Evolutionary conservation across 2,888 invertebrate genomes (phyloP), one percentile per base, ranked within the genome.

Genomic region (Cataglyphis albicans): DNA sequence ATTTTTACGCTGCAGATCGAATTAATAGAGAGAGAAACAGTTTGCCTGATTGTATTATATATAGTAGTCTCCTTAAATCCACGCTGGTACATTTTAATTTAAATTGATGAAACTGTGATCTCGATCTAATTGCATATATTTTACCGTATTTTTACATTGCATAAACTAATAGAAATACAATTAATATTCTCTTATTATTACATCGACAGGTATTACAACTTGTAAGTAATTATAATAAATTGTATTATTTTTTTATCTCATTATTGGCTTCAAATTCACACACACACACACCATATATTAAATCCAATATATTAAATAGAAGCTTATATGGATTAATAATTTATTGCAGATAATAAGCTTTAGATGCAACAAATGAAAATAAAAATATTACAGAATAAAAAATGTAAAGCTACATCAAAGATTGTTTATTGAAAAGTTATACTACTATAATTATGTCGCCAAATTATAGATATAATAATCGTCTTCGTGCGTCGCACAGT

Each of bases 1-100:
- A 82, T 67, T 76, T 78, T 64, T 67, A 38, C 18, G 35, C 32
- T 59, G 70, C 59, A 38, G 35, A n/a, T 32, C 21, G 78, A 80
- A 32, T 70, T 61, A 80, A 80, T 61, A 61, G 48, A 3, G 25
- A 59, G 70, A 25, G 35, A 12, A 25, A 61, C 72, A 72, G 48
- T 80, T 70, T 70, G 38, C 25, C 78, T 7, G 35, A 44, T 32
- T 32, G 18, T 29, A 44, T 32, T 38, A 32, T 6, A 32, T 32
- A 35, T 25, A 41, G 25, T 75, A 65, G 52, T n/a, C n/a, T 65
- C 75, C n/a, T 52, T 7, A 52, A 65, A 55, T 18, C 12, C 15
- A 18, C 55, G 55, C 38, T 21, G 48, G 52, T 38, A 38, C 25
- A 32, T 35, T 64, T 48, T 52, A 25, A 75, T 75, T 75, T 75